Base-by-base conservation (phyloP, 92 coral and sea anemone species). In the Anthopleura xanthogrammica region DNA sequence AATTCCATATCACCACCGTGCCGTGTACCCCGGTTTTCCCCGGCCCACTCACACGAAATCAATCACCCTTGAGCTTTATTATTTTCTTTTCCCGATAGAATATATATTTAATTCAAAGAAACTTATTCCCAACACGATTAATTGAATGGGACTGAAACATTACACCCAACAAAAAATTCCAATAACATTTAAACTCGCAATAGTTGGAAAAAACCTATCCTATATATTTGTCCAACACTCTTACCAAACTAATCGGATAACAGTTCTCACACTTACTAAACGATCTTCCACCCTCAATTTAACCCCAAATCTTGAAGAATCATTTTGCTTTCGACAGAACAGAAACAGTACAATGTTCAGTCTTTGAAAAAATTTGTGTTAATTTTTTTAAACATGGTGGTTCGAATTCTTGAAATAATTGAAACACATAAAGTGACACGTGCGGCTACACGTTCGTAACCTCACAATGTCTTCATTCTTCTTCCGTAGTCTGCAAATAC, bases 401-500 rank as follows among this genome's bases (percentile, higher is more conserved):
- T 58, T 58, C 17, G 19, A 19, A 14, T n/a, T 6, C 72, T 17
- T 64, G 72, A n/a, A 64, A 13, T 57, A 13, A 57, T 57, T 14
- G 19, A 4, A 57, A 14, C 4, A 13, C 16, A 14, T 14, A 13
- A 4, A 57, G 20, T 57, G 62, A 57, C 62, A 13, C n/a, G 13
- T 58, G 19, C 64, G 64, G 3, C 19, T 58, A 58, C 13, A 20
- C 41, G 74, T 80, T 17, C 20, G 22, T 16, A 7, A 7, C 75
- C 62, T 52, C 55, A 22, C 8, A 4, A n/a, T 60, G 46, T 41
- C n/a, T 46, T 74, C 75, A 22, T 70, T 87, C 41, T 83, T 66
- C 77, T 85, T 68, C 54, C 68, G 13, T 85, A 95, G 98, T 95
- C 77, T 95, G 98, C 81, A 95, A 95, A 86, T 95, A 92, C 91